Evolutionary conservation across 2,113 vertebrate species (phyloP).

Genomic region (Notarius quadriscutis): DNA sequence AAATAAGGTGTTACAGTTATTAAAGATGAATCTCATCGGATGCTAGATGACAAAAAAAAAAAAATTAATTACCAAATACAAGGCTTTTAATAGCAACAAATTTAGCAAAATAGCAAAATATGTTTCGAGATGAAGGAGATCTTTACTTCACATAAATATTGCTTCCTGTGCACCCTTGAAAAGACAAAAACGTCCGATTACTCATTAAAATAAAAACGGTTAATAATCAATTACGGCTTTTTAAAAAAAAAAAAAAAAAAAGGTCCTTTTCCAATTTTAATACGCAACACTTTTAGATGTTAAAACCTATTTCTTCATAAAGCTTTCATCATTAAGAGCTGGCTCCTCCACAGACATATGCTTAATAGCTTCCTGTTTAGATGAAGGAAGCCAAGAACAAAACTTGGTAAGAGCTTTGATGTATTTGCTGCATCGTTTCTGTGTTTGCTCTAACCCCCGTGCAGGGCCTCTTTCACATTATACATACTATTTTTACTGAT

Average conservation of each 20-base stretch:
- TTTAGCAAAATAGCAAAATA: slow-evolving; percentile 71
- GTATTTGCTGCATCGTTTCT: slow-evolving; percentile 7
- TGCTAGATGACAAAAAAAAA: slow-evolving; percentile 80
- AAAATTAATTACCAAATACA: slow-evolving; percentile 78
- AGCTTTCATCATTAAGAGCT: not conserved
- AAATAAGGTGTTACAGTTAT: slow-evolving; percentile 81
- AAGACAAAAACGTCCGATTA: slow-evolving; percentile 56
- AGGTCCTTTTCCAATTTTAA: not conserved
- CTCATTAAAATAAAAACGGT: slow-evolving; percentile 50
- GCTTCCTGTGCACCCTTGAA: slow-evolving; percentile 70
- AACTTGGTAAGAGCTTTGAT: slow-evolving; percentile 26
- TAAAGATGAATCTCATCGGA: slow-evolving; percentile 81
- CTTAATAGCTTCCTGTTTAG: slow-evolving; percentile 32
- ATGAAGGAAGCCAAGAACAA: slow-evolving; percentile 13
- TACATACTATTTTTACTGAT: slow-evolving; percentile 60
- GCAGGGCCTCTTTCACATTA: slow-evolving; percentile 11
- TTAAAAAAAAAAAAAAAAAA: slow-evolving; percentile 16
- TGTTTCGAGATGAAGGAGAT: slow-evolving; percentile 70
- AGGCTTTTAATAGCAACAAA: slow-evolving; percentile 79
- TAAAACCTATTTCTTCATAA: not conserved
- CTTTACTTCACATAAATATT: slow-evolving; percentile 74
- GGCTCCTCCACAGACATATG: slow-evolving; percentile 3
- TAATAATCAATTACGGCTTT: slow-evolving; percentile 32
- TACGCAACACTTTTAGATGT: not conserved
- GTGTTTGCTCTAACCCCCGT: not conserved